phyloP scores from a whole-genome alignment of 2,113 vertebrate species.

The Prunella himalayana region DNA sequence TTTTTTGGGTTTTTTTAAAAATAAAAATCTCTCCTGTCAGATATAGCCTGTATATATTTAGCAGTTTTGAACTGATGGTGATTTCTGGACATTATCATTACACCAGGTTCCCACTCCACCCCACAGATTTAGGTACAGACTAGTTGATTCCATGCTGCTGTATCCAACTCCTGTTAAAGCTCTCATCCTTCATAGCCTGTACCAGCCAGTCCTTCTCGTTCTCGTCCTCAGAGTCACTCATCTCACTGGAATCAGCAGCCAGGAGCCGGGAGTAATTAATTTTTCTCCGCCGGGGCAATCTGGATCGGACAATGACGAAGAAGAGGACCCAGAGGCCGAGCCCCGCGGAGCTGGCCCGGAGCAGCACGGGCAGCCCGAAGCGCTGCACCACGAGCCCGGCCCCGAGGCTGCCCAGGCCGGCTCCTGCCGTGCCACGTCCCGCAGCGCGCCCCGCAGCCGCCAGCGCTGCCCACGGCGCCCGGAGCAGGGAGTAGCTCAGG shows the following conservation, averaged over 20 bases:
- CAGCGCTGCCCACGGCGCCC: constrained; percentile 78
- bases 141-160: neutral
- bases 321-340: constrained; percentile 75
- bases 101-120: neutral
- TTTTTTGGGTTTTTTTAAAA: neutral
- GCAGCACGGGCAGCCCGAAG: constrained; percentile 71
- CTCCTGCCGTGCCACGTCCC: constrained; percentile 74
- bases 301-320: constrained; percentile 74
- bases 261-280: constrained; percentile 88
- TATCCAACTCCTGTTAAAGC: constrained; percentile 10
- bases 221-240: constrained; percentile 83
- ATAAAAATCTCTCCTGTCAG: neutral
- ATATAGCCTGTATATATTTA: neutral
- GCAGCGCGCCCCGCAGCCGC: constrained; percentile 67
- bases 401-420: constrained; percentile 76
- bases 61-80: neutral
- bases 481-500: constrained; percentile 84
- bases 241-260: constrained; percentile 76
- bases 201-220: constrained; percentile 86
- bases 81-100: neutral
- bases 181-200: constrained; percentile 80
- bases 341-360: constrained; percentile 53
- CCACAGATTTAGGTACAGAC: neutral
- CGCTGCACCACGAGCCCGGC: constrained; percentile 73
- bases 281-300: constrained; percentile 76